Evolutionary conservation across 2,113 vertebrate genomes (phyloP).

Genomic region (Naja naja): DNA sequence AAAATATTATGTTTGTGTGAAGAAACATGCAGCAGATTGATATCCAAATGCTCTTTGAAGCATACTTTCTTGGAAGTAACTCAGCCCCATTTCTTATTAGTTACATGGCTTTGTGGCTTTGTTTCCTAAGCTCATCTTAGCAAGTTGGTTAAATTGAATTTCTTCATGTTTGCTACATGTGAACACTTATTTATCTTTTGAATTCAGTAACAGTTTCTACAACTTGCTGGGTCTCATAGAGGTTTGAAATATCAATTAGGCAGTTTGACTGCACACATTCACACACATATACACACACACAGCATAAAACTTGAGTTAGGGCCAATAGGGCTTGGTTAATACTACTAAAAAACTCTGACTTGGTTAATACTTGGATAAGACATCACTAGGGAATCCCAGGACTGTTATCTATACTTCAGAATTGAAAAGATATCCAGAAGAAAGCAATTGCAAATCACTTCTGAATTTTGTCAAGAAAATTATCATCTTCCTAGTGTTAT

Average conservation of each 20-base stretch:
- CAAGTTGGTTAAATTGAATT: conserved; percentile 23
- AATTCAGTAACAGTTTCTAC: conserved; percentile 58
- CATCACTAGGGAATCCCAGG: background rate
- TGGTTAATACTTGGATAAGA: background rate
- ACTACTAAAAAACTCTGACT: background rate
- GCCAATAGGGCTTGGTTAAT: background rate
- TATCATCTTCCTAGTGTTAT: background rate
- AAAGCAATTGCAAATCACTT: background rate
- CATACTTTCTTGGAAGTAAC: background rate
- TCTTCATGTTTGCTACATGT: conserved; percentile 42
- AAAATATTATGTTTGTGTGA: background rate
- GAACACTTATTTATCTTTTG: conserved; percentile 64
- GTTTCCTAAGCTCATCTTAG: background rate
- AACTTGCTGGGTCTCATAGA: conserved; percentile 69
- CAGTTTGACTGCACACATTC: conserved; percentile 52
- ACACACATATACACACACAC: background rate
- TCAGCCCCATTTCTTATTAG: background rate
- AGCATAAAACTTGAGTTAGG: conserved; percentile 40
- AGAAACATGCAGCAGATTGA: background rate
- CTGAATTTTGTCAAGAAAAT: background rate
- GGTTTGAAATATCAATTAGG: conserved; percentile 75
- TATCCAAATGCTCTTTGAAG: background rate
- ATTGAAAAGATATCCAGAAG: background rate
- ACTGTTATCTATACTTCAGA: background rate
- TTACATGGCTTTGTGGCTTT: background rate